Evolutionary conservation across 2,113 vertebrate species (phyloP).

Genomic region (Australoheros scitulus): DNA sequence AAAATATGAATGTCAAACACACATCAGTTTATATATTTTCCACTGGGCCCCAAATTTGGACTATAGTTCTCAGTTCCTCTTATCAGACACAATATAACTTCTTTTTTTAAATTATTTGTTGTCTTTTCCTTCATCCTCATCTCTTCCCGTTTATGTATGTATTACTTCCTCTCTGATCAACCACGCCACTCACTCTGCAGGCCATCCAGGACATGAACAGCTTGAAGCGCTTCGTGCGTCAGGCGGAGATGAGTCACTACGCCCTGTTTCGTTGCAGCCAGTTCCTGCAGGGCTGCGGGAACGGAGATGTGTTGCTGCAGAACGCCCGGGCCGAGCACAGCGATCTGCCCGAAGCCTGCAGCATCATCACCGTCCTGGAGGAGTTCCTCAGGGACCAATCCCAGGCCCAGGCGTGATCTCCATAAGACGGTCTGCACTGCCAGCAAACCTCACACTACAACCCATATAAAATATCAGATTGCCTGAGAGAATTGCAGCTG

Average conservation of each 20-base stretch:
- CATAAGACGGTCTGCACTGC: neutral
- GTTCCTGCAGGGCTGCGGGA: slow-evolving; percentile 94
- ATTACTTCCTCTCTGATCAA: neutral
- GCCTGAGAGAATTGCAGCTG: neutral
- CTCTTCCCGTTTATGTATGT: neutral
- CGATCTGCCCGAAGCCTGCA: slow-evolving; percentile 91
- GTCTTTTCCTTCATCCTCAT: neutral
- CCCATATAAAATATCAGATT: slow-evolving; percentile 1
- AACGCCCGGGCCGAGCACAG: slow-evolving; percentile 92
- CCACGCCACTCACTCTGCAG: slow-evolving; percentile 69
- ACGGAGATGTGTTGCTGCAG: slow-evolving; percentile 91
- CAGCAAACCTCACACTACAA: slow-evolving; percentile 15
- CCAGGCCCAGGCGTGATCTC: slow-evolving; percentile 16
- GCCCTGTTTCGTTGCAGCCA: slow-evolving; percentile 93
- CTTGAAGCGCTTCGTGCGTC: slow-evolving; percentile 94
- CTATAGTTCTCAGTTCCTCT: neutral
- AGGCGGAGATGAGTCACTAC: slow-evolving; percentile 97
- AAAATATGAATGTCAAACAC: neutral
- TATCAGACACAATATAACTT: neutral
- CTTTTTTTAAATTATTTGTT: neutral
- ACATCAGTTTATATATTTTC: neutral
- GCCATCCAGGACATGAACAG: slow-evolving; percentile 99
- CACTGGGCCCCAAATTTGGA: neutral
- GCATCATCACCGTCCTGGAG: slow-evolving; percentile 90
- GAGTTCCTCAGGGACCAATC: slow-evolving; percentile 89